phyloP scores from a whole-genome alignment of 2,113 vertebrate species.

The Melanotaenia duboulayi region DNA sequence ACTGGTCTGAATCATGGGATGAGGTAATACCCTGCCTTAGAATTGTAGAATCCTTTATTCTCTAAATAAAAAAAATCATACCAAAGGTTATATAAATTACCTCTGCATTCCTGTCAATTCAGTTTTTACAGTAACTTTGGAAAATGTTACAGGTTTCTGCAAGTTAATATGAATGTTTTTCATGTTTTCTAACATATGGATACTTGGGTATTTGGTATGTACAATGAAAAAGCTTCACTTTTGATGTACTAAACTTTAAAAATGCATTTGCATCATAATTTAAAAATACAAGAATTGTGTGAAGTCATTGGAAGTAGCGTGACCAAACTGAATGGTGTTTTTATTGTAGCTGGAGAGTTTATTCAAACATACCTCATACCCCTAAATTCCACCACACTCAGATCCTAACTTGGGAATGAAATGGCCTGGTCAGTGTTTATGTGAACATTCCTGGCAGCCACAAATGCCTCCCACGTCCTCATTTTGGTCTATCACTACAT shows the following conservation, averaged over 20 bases:
- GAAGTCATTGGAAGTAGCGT: not conserved
- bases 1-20: not conserved
- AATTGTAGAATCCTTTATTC: too few relatives aligned
- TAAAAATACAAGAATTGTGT: not conserved
- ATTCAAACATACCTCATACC: not conserved
- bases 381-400: not conserved
- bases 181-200: not conserved
- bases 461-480: not conserved
- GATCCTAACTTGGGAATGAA: not conserved
- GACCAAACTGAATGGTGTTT: not conserved
- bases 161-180: not conserved
- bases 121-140: not conserved
- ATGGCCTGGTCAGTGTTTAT: not conserved
- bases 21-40: too few relatives aligned
- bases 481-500: slow-evolving; percentile 14
- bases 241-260: not conserved
- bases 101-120: not conserved
- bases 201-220: not conserved
- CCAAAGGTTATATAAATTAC: not conserved
- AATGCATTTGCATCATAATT: not conserved
- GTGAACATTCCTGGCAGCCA: slow-evolving; percentile 11
- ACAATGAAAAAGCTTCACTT: not conserved
- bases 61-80: too few relatives aligned
- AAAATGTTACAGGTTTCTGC: not conserved
- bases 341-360: not conserved